phyloP scores from a whole-genome alignment of 37 sponge, comb jelly and placozoan genomes.

The Chondrosia reniformis region DNA sequence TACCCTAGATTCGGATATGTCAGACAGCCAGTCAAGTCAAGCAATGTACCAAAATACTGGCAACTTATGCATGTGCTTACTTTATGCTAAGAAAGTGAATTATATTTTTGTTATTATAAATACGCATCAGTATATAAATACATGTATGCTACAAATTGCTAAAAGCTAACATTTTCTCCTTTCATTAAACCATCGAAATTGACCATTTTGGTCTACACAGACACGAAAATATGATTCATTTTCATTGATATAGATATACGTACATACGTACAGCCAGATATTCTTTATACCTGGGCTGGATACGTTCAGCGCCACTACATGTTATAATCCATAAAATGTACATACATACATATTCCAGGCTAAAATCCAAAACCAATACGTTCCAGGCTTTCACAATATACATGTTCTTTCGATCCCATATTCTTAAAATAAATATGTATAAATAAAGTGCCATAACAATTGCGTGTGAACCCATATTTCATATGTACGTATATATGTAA shows the following conservation, averaged over 20 bases:
- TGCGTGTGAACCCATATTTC: not conserved
- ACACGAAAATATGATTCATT: no score
- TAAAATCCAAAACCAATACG: not conserved
- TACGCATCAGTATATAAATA: no score
- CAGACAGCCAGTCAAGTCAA: no score
- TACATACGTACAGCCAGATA: slow-evolving; percentile 5
- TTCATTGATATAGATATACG: not conserved
- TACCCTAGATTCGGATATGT: no score
- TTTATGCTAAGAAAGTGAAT: no score
- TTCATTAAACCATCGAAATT: no score
- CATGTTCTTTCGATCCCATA: not conserved
- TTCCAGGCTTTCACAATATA: not conserved
- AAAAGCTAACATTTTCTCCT: no score
- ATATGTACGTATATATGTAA: not conserved
- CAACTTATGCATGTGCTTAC: no score
- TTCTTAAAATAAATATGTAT: not conserved
- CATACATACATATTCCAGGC: not conserved
- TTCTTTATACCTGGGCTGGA: not conserved
- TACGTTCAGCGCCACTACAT: not conserved
- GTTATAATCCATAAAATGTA: not conserved
- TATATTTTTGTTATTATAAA: no score
- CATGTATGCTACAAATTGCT: no score
- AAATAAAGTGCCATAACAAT: not conserved
- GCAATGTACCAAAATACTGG: no score
- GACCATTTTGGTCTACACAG: no score